These are phyloP conservation scores for Willowsia nigromaculata DNA, from an alignment of 2,888 invertebrate species.

Conservation along the genomic window DNA sequence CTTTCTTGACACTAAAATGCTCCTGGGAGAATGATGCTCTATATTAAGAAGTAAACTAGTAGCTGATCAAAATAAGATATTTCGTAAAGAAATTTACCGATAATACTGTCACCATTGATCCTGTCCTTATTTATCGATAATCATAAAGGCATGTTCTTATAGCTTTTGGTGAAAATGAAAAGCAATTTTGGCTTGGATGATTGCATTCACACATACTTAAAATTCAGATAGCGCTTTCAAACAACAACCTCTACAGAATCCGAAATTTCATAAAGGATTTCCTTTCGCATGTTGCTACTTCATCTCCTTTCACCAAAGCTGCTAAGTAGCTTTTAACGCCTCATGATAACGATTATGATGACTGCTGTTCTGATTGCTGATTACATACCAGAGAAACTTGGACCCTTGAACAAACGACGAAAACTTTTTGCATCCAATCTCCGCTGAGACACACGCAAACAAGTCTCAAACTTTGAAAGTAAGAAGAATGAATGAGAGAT, in stretches of 20 bases:
- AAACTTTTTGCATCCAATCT: neutral
- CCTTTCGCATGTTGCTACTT: neutral
- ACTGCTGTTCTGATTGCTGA: neutral
- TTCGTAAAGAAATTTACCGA: too few relatives aligned
- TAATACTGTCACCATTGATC: neutral
- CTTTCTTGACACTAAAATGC: too few relatives aligned
- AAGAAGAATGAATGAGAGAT: neutral
- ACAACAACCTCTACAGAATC: neutral
- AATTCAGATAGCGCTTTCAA: neutral
- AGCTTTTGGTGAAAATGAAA: neutral
- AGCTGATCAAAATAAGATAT: too few relatives aligned
- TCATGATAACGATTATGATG: conserved; percentile 13
- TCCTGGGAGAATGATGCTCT: too few relatives aligned
- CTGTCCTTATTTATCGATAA: neutral
- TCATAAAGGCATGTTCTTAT: neutral
- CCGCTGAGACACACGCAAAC: neutral
- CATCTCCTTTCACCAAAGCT: neutral
- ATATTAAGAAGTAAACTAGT: too few relatives aligned
- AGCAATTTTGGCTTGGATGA: neutral
- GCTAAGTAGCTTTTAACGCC: conserved; percentile 7
- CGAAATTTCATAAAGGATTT: neutral
- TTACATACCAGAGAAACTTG: neutral
- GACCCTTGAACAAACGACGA: neutral
- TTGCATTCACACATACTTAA: neutral
- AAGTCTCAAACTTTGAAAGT: neutral